Evolutionary conservation across 2,113 vertebrate genomes (phyloP).

Genomic region (Passer domesticus): DNA sequence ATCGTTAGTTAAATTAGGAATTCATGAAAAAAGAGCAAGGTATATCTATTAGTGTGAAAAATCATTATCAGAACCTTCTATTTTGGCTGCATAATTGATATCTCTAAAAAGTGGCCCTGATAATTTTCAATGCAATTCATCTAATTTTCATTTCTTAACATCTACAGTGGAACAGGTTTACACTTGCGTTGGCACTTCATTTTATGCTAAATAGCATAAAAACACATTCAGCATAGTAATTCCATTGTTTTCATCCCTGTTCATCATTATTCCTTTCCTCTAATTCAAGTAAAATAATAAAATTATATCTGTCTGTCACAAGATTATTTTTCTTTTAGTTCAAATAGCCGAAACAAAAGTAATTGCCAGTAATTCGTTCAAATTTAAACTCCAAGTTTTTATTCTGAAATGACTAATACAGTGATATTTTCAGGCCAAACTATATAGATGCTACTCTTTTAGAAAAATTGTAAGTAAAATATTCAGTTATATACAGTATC

Average conservation of each 20-base stretch:
- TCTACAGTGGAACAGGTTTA: background rate
- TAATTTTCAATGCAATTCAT: background rate
- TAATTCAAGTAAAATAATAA: background rate
- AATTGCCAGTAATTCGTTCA: background rate
- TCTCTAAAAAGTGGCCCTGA: rapidly evolving
- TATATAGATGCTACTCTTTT: background rate
- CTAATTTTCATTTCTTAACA: background rate
- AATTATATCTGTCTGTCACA: background rate
- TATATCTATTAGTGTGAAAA: background rate
- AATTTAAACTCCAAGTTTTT: background rate
- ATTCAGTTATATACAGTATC: background rate
- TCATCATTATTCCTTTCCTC: background rate
- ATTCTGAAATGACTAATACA: background rate
- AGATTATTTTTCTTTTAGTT: background rate
- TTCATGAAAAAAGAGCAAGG: background rate
- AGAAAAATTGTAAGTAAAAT: background rate
- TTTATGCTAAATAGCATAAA: background rate
- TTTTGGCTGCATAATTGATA: background rate
- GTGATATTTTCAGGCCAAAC: background rate
- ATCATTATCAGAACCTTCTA: background rate
- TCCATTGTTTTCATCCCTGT: background rate
- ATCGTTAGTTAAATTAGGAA: background rate
- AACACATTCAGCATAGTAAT: background rate
- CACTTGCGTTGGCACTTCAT: background rate
- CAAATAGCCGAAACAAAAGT: background rate